Evolutionary conservation across 2,888 invertebrate genomes (phyloP).

Genomic region (Camponotus fellah): DNA sequence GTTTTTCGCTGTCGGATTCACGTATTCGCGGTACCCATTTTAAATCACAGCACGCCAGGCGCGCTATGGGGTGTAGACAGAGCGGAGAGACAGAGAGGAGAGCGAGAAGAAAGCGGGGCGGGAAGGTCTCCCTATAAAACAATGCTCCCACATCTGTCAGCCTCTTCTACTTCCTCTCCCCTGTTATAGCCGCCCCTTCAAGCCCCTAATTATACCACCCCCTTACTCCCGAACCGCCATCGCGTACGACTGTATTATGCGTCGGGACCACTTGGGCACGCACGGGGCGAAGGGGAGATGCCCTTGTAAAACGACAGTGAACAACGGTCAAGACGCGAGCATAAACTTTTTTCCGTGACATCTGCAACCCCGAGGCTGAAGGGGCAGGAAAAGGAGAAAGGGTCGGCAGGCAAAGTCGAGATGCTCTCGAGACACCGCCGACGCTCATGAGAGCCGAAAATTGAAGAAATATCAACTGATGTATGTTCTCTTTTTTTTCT

Average conservation of each 20-base stretch:
- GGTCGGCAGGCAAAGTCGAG: constrained; percentile 54
- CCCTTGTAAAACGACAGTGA: constrained; percentile 79
- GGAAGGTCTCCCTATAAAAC: constrained; percentile 84
- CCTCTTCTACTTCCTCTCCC: constrained; percentile 84
- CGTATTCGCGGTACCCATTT: constrained; percentile 83
- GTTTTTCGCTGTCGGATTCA: constrained; percentile 78
- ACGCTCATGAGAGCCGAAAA: constrained; percentile 54
- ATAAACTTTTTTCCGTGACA: constrained; percentile 75
- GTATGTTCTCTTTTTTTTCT: background rate
- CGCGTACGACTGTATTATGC: constrained; percentile 83
- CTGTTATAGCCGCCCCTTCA: constrained; percentile 82
- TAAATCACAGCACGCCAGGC: constrained; percentile 84
- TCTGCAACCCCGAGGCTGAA: constrained; percentile 63
- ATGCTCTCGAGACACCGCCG: constrained; percentile 67
- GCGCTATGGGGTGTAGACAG: constrained; percentile 78
- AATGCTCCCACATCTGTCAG: constrained; percentile 86
- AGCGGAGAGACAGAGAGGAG: constrained; percentile 53
- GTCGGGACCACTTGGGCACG: constrained; percentile 86
- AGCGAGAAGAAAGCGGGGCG: constrained; percentile 35
- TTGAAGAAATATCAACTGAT: constrained; percentile 37
- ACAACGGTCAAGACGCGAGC: constrained; percentile 82
- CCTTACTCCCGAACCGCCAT: constrained; percentile 77
- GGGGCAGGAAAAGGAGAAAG: constrained; percentile 38
- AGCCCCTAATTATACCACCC: constrained; percentile 85
- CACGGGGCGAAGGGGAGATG: constrained; percentile 81